Evolutionary conservation across 2,113 vertebrate species (phyloP), one percentile per base, ranked within the genome.

Genomic region (Lepisosteus osseus): DNA sequence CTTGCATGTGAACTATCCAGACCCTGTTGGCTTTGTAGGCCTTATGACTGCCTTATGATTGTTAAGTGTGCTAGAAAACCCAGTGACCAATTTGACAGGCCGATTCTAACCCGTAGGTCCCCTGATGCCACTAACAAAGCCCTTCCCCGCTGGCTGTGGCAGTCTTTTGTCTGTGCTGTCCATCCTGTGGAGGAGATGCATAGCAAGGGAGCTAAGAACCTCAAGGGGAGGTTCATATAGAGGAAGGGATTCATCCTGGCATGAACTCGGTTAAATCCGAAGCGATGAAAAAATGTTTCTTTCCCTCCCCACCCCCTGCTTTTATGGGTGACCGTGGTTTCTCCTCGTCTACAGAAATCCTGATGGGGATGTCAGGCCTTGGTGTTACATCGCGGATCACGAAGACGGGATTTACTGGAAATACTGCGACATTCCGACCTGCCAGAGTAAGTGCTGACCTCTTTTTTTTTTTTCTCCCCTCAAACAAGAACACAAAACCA

Each of bases 351-450:
- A 71, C 87, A 98, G 97, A 82, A 98, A 98, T 74, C 97, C 97
- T 0, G 97, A 98, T 61, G 95, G 95, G 51, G 97, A 98, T 3
- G 95, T 98, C 72, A 97, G 96, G 81, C 97, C 97, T 0, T 98
- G 97, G 97, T 98, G 97, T 83, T 98, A 98, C 55, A 94, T 97
- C 71, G 90, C 95, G 0, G 96, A 98, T 68, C 92, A 95, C 0
- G 97, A 98, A 56, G 97, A 98, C 0, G 94, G 95, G 2, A 94
- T 95, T 79, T 98, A 98, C 84, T 98, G 97, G 97, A 95, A 94
- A 77, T 97, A 95, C 89, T 98, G 97, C 63, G 95, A 98, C 83
- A 97, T 98, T 76, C 94, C 95, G 0, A 90, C 93, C 11, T 98
- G 97, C 78, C 91, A 93, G 85, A 98, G 97, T 98, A 92, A 97